These are phyloP conservation scores for Eulemur mongoz DNA, from an alignment of 2,797 vertebrate species.

Conservation along the genomic window DNA sequence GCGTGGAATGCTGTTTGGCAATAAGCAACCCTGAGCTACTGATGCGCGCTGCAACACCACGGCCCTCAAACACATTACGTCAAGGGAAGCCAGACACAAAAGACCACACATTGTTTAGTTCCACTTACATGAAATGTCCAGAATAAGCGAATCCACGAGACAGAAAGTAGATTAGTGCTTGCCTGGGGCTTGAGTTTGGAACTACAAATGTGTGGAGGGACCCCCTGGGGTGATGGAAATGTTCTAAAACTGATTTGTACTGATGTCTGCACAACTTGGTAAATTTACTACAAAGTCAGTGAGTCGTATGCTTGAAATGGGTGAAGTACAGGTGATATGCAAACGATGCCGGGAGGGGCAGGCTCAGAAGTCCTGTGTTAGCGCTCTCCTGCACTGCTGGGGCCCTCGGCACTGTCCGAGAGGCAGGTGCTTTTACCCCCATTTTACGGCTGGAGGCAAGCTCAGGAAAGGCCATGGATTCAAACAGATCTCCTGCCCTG, in stretches of 20 bases:
- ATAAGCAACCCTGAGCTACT: neutral
- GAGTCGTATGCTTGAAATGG: neutral
- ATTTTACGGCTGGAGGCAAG: neutral
- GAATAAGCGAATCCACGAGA: neutral
- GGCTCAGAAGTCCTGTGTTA: too few species aligned
- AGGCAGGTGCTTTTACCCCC: neutral
- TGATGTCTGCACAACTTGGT: neutral
- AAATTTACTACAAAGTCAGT: neutral
- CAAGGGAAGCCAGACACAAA: neutral
- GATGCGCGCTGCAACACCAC: neutral
- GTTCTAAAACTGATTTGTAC: neutral
- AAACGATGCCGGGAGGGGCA: neutral
- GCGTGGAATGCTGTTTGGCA: neutral
- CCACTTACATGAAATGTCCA: neutral
- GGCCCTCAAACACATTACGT: neutral
- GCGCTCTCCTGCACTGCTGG: accelerated
- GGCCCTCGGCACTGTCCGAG: neutral
- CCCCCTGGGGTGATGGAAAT: too few species aligned
- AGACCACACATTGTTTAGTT: too few species aligned
- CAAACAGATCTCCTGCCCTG: neutral
- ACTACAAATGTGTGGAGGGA: neutral
- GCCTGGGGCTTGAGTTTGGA: neutral
- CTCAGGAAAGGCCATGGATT: neutral
- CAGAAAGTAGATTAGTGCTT: neutral
- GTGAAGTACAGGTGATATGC: neutral